These are phyloP conservation scores for Maccullochella peelii DNA, from an alignment of 2,113 vertebrate species.

Conservation along the genomic window DNA sequence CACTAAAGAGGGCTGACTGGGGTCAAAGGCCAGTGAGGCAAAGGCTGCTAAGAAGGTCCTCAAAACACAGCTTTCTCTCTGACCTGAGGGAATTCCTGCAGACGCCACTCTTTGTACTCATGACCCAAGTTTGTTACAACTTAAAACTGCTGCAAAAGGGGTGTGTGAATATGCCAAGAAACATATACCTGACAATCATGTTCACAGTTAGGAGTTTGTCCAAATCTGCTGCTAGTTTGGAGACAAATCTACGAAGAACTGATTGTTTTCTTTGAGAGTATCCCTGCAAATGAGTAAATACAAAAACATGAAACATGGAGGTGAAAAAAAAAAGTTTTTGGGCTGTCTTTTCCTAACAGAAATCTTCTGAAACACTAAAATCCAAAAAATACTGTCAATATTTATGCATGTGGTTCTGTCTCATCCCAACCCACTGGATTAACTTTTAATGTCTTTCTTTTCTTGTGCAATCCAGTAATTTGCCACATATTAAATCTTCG, in stretches of 20 bases:
- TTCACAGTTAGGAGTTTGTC: background rate
- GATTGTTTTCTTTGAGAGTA: background rate
- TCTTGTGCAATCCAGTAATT: background rate
- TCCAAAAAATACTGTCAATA: constrained; percentile 39
- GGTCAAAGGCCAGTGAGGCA: constrained; percentile 78
- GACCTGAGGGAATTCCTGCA: constrained; percentile 73
- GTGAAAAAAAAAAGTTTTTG: background rate
- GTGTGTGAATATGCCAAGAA: background rate
- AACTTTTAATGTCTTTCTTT: background rate
- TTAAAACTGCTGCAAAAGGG: constrained; percentile 20
- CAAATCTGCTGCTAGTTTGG: background rate
- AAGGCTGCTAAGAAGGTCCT: constrained; percentile 79
- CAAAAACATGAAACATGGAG: background rate
- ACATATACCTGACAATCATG: background rate
- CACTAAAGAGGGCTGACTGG: constrained; percentile 68
- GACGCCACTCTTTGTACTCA: constrained; percentile 55
- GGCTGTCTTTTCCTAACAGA: background rate
- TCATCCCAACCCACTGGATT: background rate
- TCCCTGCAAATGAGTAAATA: background rate
- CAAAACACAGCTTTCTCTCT: constrained; percentile 76
- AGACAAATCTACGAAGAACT: background rate
- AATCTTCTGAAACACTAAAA: background rate
- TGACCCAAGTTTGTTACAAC: constrained; percentile 37
- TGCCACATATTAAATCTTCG: background rate
- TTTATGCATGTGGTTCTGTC: constrained; percentile 65